phyloP scores from a whole-genome alignment of 1,140 invertebrate genomes.

The Drosophila guanche region DNA sequence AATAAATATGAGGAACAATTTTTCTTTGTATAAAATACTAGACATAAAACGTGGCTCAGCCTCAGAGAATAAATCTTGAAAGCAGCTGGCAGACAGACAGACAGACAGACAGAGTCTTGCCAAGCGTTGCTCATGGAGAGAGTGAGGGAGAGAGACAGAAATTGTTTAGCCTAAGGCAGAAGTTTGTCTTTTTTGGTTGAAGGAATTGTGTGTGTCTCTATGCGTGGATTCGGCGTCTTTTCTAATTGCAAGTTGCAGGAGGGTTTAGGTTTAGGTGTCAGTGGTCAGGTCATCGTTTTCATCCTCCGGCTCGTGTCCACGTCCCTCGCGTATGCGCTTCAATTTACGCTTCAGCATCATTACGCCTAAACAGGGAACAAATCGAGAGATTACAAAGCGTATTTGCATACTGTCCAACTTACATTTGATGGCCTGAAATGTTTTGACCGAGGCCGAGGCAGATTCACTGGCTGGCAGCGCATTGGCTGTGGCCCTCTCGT shows the following conservation, averaged over 20 bases:
- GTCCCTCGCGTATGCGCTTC: constrained; percentile 81
- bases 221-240: constrained; percentile 35
- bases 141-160: constrained; percentile 17
- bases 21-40: no score
- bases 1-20: no score
- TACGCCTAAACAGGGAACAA: constrained; percentile 54
- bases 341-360: constrained; percentile 82
- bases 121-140: neutral
- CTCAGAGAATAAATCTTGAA: no score
- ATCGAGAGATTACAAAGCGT: neutral
- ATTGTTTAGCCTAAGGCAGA: constrained; percentile 37
- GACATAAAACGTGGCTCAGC: no score
- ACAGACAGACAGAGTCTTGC: neutral
- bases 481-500: constrained; percentile 63
- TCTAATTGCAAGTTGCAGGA: neutral
- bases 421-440: constrained; percentile 83
- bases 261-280: constrained; percentile 17
- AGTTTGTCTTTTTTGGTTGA: constrained; percentile 48
- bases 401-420: constrained; percentile 4
- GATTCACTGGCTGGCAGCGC: constrained; percentile 57
- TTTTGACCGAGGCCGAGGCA: constrained; percentile 77
- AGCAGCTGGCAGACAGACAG: constrained; percentile 14
- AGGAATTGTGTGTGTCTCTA: constrained; percentile 41
- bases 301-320: constrained; percentile 72
- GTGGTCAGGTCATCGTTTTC: constrained; percentile 63